These are phyloP conservation scores for Pachypsylla venusta DNA, from an alignment of 1,140 invertebrate species.

Conservation along the genomic window DNA sequence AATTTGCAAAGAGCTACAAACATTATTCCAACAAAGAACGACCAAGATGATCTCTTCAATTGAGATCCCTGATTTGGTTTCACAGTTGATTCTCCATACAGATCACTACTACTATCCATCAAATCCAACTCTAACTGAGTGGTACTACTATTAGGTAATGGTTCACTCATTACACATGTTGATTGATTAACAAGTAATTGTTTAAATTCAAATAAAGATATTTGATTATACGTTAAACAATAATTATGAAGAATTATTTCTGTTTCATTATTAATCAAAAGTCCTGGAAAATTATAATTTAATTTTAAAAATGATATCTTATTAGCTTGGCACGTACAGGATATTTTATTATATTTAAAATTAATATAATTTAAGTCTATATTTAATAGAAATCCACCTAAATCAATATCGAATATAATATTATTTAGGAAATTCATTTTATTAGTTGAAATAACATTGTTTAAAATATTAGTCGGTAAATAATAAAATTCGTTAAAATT, in stretches of 20 bases:
- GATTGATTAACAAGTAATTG: not conserved
- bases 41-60: too few species aligned
- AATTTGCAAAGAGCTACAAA: too few species aligned
- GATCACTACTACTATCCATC: too few species aligned
- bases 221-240: not conserved
- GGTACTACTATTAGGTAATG: too few species aligned
- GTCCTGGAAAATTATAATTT: not conserved
- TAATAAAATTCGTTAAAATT: not conserved
- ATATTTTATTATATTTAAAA: not conserved
- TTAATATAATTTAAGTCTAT: not conserved
- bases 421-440: not conserved
- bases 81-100: too few species aligned
- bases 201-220: not conserved
- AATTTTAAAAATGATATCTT: constrained; percentile 4
- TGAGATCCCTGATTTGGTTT: too few species aligned
- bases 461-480: not conserved
- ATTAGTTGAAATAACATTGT: not conserved
- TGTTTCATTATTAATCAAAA: not conserved
- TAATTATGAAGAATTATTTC: not conserved
- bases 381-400: not conserved
- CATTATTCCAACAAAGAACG: too few species aligned
- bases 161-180: too few species aligned
- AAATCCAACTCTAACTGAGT: too few species aligned
- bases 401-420: not conserved
- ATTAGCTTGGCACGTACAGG: not conserved